Conservation (phyloP, 2,888 invertebrate species). For the Diplazon laetatorius region DNA sequence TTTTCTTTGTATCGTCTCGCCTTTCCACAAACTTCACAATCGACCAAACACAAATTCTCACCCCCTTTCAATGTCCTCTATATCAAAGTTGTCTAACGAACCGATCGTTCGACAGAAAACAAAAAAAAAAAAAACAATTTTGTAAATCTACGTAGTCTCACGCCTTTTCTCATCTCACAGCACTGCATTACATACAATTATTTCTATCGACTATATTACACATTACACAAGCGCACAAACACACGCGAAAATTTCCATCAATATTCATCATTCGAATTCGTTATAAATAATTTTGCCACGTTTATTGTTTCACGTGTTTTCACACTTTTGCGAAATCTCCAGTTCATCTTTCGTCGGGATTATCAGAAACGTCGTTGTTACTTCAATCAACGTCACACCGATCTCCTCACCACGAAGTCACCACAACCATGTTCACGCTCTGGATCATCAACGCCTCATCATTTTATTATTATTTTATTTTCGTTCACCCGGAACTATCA, state of each 20-base stretch:
- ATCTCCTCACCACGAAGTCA: slow-evolving; percentile 4
- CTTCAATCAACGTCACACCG: background rate
- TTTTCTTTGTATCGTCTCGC: too few relatives aligned
- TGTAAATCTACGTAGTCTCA: slow-evolving; percentile 31
- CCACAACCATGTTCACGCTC: too few relatives aligned
- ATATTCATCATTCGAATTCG: background rate
- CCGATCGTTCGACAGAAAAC: too few relatives aligned
- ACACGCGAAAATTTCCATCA: too few relatives aligned
- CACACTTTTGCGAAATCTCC: slow-evolving; percentile 38
- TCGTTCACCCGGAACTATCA: background rate
- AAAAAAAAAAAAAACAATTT: too few relatives aligned
- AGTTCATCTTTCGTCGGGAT: slow-evolving; percentile 35
- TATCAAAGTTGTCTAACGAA: too few relatives aligned
- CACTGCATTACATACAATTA: slow-evolving; percentile 31
- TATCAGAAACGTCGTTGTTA: background rate
- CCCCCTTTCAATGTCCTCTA: too few relatives aligned
- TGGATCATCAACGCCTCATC: background rate
- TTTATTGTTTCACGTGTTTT: slow-evolving; percentile 30
- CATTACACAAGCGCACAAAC: slow-evolving; percentile 29
- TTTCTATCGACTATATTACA: slow-evolving; percentile 62
- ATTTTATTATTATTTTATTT: too few relatives aligned
- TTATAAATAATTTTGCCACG: too few relatives aligned
- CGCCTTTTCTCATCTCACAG: slow-evolving; percentile 10
- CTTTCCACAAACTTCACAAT: too few relatives aligned
- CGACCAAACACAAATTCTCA: too few relatives aligned